phyloP scores from a whole-genome alignment of 2,113 vertebrate species.

The Gymnobelideus leadbeateri region DNA sequence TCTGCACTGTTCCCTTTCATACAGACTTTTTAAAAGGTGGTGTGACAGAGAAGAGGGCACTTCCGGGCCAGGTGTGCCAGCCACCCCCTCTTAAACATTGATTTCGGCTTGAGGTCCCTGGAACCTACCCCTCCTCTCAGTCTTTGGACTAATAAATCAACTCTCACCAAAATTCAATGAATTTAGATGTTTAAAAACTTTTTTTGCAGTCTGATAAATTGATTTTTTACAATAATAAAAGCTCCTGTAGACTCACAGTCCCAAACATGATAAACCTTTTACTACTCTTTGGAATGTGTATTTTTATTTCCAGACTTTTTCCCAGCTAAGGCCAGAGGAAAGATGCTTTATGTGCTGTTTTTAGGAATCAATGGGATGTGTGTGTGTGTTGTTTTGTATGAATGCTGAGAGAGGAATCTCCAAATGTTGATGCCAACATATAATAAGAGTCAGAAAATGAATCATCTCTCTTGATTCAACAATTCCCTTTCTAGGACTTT shows the following conservation, averaged over 20 bases:
- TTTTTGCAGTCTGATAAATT: conserved; percentile 80
- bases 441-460: background rate
- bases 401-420: background rate
- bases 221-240: conserved; percentile 83
- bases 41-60: background rate
- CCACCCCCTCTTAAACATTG: background rate
- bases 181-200: conserved; percentile 70
- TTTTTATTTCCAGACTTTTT: conserved; percentile 79
- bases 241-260: conserved; percentile 69
- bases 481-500: background rate
- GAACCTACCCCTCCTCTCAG: background rate
- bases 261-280: conserved; percentile 77
- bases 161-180: background rate
- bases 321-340: conserved; percentile 69
- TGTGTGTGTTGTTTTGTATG: background rate
- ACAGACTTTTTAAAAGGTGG: background rate
- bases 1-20: background rate
- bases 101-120: conserved; percentile 25
- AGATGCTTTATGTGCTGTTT: conserved; percentile 76
- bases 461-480: background rate
- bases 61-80: background rate
- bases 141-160: conserved; percentile 23
- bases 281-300: conserved; percentile 81
- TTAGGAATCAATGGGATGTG: conserved; percentile 76
- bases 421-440: background rate